phyloP scores from a whole-genome alignment of 2,113 vertebrate genomes.

The Bujurquina vittata region DNA sequence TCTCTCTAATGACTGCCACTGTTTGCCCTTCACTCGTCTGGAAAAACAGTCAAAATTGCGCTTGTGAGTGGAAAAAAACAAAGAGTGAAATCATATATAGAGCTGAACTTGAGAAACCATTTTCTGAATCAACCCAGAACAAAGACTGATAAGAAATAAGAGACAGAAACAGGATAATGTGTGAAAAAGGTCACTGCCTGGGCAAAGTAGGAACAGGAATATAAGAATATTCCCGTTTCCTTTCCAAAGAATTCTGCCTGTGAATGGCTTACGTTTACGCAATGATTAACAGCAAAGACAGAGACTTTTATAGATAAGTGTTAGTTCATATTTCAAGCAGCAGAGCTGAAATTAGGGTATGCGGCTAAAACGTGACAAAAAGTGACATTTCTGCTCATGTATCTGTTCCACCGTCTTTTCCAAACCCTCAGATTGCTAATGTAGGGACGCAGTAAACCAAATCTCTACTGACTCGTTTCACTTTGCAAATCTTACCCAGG shows the following conservation, averaged over 20 bases:
- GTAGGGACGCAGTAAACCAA: accelerated
- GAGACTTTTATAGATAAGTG: background rate
- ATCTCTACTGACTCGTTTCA: background rate
- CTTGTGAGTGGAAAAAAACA: slow-evolving; percentile 9
- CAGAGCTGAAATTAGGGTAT: background rate
- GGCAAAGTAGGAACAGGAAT: background rate
- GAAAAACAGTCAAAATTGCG: slow-evolving; percentile 11
- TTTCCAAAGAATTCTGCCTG: background rate
- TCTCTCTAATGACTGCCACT: slow-evolving; percentile 15
- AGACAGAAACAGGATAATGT: background rate
- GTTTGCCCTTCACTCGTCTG: slow-evolving; percentile 21
- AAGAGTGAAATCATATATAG: slow-evolving; percentile 2
- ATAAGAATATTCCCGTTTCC: background rate
- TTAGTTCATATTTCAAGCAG: background rate
- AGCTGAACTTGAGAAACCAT: background rate
- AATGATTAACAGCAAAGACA: background rate
- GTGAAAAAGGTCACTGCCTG: background rate
- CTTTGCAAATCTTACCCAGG: background rate
- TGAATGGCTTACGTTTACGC: background rate
- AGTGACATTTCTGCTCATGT: background rate
- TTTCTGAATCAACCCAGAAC: slow-evolving; percentile 6
- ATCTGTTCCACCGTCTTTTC: background rate
- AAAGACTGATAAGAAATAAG: background rate
- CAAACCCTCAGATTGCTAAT: background rate
- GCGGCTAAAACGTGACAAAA: background rate